Conservation (phyloP, 2,888 invertebrate genomes). For the Perithous albicinctus region DNA sequence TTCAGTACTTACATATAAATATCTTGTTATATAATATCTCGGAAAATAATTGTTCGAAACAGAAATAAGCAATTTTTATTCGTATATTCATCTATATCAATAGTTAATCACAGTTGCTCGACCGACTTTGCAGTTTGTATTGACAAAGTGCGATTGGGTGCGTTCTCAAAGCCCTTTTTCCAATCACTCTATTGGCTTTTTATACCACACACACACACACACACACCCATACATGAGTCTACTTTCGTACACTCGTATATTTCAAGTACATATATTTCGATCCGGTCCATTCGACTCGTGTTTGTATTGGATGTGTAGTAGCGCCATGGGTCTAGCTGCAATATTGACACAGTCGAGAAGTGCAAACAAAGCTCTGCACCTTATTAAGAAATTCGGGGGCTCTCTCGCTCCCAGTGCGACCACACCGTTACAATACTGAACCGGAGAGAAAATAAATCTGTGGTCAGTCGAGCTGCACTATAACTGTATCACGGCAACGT, state of each 20-base stretch:
- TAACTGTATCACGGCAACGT: conserved; percentile 34
- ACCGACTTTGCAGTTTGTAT: conserved; percentile 5
- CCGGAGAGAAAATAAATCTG: conserved; percentile 70
- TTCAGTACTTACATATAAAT: no score
- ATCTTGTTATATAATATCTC: neutral
- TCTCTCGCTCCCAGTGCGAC: conserved; percentile 45
- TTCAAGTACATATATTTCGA: conserved; percentile 36
- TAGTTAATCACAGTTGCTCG: conserved; percentile 12
- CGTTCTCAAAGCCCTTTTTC: conserved; percentile 23
- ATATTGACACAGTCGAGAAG: conserved; percentile 69
- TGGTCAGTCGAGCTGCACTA: conserved; percentile 53
- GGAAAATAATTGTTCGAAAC: neutral
- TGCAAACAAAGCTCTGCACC: conserved; percentile 71
- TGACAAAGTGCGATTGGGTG: conserved; percentile 35
- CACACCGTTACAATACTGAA: conserved; percentile 46
- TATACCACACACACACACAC: conserved; percentile 6
- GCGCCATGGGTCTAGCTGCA: conserved; percentile 48
- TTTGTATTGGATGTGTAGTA: conserved; percentile 44
- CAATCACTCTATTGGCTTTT: conserved; percentile 19
- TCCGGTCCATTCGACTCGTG: conserved; percentile 30
- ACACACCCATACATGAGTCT: neutral
- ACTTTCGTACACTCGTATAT: no score
- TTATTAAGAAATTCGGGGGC: conserved; percentile 74
- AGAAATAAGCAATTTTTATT: neutral
- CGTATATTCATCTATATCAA: neutral